These are phyloP conservation scores for Nannoperca obscura DNA, from an alignment of 2,797 vertebrate genomes.

Conservation along the genomic window DNA sequence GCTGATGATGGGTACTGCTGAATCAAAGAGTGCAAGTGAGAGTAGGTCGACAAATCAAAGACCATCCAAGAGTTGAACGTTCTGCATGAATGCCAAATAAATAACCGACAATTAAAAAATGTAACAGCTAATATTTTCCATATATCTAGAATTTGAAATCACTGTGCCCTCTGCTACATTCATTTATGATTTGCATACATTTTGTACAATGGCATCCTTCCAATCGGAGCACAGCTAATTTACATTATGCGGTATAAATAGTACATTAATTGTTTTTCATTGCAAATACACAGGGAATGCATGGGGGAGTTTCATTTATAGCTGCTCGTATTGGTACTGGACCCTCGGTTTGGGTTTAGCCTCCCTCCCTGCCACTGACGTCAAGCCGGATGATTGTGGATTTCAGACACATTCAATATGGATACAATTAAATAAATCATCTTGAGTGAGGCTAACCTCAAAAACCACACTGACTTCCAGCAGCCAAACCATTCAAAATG, in stretches of 20 bases:
- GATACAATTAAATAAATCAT: constrained; percentile 47
- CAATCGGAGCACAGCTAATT: constrained; percentile 58
- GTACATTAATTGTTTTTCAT: constrained; percentile 58
- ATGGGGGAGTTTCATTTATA: constrained; percentile 56
- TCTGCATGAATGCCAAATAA: constrained; percentile 70
- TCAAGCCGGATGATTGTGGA: constrained; percentile 22
- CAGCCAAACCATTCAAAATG: constrained; percentile 18
- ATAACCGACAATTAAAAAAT: constrained; percentile 71
- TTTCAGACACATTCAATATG: constrained; percentile 33
- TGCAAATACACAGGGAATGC: constrained; percentile 70
- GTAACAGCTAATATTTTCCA: constrained; percentile 63
- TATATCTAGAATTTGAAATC: constrained; percentile 61
- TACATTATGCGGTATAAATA: constrained; percentile 77
- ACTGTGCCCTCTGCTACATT: constrained; percentile 77
- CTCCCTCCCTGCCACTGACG: constrained; percentile 31
- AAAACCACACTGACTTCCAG: constrained; percentile 32
- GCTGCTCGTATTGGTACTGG: constrained; percentile 72
- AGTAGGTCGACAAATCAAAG: constrained; percentile 11
- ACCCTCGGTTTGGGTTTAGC: constrained; percentile 43
- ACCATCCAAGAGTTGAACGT: constrained; percentile 47
- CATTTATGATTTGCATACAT: constrained; percentile 73
- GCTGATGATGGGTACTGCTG: constrained; percentile 40
- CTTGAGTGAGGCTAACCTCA: constrained; percentile 51
- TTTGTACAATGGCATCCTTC: constrained; percentile 58
- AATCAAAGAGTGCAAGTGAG: constrained; percentile 46